A percentile compares a stretch with the other conserved stretches of the same genome.
Evolutionary conservation across 2,888 invertebrate genomes (phyloP).

Genomic region (Chrysodeixis includens): DNA sequence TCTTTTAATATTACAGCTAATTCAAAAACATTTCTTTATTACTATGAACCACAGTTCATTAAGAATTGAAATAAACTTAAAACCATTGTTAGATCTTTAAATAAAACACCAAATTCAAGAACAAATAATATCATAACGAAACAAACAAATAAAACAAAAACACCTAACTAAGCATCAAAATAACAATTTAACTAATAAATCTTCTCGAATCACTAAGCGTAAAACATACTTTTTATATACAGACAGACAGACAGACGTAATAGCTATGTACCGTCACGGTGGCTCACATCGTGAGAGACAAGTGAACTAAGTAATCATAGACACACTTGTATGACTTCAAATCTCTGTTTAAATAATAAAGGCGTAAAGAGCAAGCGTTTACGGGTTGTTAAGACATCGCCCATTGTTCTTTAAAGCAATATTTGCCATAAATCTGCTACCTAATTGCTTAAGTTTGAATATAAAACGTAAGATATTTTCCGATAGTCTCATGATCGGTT

Average conservation of each 20-base stretch:
- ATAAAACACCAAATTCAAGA: too few relatives aligned
- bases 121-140: background rate
- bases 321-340: conserved; percentile 44
- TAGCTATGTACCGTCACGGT: conserved; percentile 64
- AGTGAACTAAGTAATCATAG: conserved; percentile 33
- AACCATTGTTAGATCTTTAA: too few relatives aligned
- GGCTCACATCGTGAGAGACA: conserved; percentile 61
- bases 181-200: conserved; percentile 16
- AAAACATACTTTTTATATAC: conserved; percentile 32
- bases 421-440: background rate
- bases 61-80: too few relatives aligned
- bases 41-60: too few relatives aligned
- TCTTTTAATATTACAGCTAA: too few relatives aligned
- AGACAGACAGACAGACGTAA: conserved; percentile 40
- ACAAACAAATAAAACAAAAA: background rate
- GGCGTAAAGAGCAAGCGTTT: conserved; percentile 13
- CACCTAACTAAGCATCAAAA: background rate
- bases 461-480: too few relatives aligned
- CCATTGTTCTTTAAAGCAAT: background rate
- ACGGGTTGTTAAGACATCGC: background rate
- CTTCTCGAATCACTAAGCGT: conserved; percentile 41
- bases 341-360: conserved; percentile 38
- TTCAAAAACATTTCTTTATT: too few relatives aligned
- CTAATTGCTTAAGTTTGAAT: background rate
- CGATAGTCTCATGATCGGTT: too few relatives aligned